Evolutionary conservation across 1,140 invertebrate species (phyloP).

Genomic region (roundworm (Caenorhabditis elegans)): DNA sequence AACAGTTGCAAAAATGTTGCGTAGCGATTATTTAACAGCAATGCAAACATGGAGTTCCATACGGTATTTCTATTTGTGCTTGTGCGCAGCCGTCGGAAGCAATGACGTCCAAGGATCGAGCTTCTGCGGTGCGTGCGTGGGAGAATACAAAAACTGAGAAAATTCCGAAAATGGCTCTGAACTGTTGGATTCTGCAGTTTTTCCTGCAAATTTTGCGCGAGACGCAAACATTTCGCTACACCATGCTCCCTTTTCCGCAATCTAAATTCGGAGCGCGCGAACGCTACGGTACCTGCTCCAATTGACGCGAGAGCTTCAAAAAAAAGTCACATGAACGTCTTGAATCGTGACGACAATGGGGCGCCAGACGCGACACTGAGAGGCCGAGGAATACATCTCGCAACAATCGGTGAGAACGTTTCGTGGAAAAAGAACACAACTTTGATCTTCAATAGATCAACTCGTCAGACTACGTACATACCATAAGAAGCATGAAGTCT

Average conservation of each 20-base stretch:
- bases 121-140: not conserved
- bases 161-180: not conserved
- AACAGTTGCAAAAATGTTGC: slow-evolving; percentile 31
- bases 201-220: not conserved
- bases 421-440: not conserved
- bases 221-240: not conserved
- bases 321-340: not conserved
- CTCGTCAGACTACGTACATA: too few relatives aligned
- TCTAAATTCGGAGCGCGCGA: not conserved
- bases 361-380: not conserved
- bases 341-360: slow-evolving; percentile 16
- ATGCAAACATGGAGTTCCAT: slow-evolving; percentile 22
- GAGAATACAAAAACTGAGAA: not conserved
- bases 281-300: not conserved
- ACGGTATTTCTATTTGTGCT: slow-evolving; percentile 1
- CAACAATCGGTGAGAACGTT: not conserved
- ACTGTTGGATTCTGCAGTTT: not conserved
- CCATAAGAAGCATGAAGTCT: too few relatives aligned
- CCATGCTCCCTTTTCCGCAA: not conserved
- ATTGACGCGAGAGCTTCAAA: not conserved
- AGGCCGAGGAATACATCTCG: not conserved
- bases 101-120: slow-evolving; percentile 12
- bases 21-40: slow-evolving; percentile 14
- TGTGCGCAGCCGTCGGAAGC: slow-evolving; percentile 23
- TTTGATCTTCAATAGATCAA: not conserved